Conservation (phyloP, 1,140 invertebrate genomes). For the Venturia canescens region DNA sequence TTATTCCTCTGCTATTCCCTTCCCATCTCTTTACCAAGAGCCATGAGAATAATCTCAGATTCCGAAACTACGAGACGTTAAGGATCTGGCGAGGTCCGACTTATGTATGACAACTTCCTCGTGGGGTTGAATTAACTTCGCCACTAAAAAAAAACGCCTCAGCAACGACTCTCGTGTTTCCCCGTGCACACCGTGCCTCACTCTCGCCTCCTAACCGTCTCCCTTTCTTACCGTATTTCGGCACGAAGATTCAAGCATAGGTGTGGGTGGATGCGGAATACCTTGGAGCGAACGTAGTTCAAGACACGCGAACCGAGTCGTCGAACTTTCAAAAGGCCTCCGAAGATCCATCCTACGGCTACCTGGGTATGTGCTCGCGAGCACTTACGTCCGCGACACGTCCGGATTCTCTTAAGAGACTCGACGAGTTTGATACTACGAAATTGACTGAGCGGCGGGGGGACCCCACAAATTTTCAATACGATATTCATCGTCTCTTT, state of each 20-base stretch:
- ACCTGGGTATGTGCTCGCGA: neutral
- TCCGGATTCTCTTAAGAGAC: neutral
- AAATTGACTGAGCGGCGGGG: neutral
- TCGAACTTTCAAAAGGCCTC: conserved; percentile 25
- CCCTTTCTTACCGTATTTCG: conserved; percentile 19
- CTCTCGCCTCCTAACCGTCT: conserved; percentile 1
- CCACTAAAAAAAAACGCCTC: conserved; percentile 47
- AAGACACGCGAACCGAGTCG: neutral
- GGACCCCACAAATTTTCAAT: neutral
- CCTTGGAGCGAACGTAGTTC: neutral
- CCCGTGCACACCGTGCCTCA: conserved; percentile 16
- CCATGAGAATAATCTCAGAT: conserved; percentile 42
- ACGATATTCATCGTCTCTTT: neutral
- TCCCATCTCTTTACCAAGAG: conserved; percentile 21
- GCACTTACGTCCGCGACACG: neutral
- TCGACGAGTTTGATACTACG: neutral
- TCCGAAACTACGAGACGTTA: conserved; percentile 29
- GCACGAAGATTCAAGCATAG: conserved; percentile 13
- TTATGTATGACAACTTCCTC: conserved; percentile 51
- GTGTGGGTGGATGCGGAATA: conserved; percentile 31
- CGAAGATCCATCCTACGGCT: neutral
- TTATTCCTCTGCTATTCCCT: neutral
- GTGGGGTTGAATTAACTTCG: conserved; percentile 60
- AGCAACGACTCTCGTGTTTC: conserved; percentile 56
- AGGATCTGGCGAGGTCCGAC: conserved; percentile 34